Conservation (phyloP, 2,113 vertebrate species). For the Gobius niger region DNA sequence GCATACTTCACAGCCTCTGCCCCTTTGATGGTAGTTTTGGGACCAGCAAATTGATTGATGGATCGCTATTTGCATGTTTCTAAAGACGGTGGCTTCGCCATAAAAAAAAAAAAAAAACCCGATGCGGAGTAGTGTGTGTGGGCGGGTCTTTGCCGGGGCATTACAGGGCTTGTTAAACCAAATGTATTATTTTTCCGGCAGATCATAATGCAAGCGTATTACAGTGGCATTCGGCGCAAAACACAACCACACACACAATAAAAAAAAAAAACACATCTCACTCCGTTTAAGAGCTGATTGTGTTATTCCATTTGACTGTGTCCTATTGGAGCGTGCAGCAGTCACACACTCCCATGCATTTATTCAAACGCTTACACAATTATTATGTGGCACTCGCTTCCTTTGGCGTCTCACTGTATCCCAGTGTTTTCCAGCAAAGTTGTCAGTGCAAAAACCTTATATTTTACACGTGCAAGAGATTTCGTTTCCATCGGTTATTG, state of each 20-base stretch:
- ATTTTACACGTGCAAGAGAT: too few species aligned
- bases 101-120: too few species aligned
- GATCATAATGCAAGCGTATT: slow-evolving; percentile 71
- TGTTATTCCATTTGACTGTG: slow-evolving; percentile 78
- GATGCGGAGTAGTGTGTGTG: slow-evolving; percentile 49
- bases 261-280: slow-evolving; percentile 55
- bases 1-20: slow-evolving; percentile 79
- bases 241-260: slow-evolving; percentile 26
- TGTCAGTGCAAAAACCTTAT: slow-evolving; percentile 16
- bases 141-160: slow-evolving; percentile 18
- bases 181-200: slow-evolving; percentile 68
- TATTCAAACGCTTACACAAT: slow-evolving; percentile 59
- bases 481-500: too few species aligned
- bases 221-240: slow-evolving; percentile 62
- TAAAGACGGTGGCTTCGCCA: slow-evolving; percentile 68
- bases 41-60: slow-evolving; percentile 80
- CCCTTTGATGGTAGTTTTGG: slow-evolving; percentile 76
- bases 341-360: slow-evolving; percentile 63
- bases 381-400: slow-evolving; percentile 37
- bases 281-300: slow-evolving; percentile 69
- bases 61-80: slow-evolving; percentile 80
- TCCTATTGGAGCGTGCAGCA: slow-evolving; percentile 70
- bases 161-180: slow-evolving; percentile 56
- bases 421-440: slow-evolving; percentile 39
- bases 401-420: slow-evolving; percentile 27